Evolutionary conservation across 2,888 invertebrate genomes (phyloP), one percentile per base, ranked within the genome.

Genomic region (Drosophila kokeensis): DNA sequence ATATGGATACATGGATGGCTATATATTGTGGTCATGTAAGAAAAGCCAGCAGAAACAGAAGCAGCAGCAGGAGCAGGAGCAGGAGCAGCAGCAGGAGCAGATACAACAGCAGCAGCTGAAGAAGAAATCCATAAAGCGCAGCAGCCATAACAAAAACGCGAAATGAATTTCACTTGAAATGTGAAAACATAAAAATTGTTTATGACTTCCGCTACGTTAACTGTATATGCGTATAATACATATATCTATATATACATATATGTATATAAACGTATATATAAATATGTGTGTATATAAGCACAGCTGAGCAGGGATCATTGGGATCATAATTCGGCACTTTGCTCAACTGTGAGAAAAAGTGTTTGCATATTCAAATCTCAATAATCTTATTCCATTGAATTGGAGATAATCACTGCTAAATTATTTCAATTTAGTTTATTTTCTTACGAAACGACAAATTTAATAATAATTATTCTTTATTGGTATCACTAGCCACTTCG

Each of bases 151-250:
- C 88, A 88, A 88, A 83, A 85, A 83, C 87, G 89, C 85, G 87
- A 88, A 86, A 86, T 86, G 89, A 86, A 86, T 86, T 86, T 86
- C 89, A 83, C 85, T 86, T 88, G 85, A 88, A 86, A 86, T 88
- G 89, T 88, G 89, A 89, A 86, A 88, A 80, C 89, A 86, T 86
- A 86, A 86, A 86, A 86, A 88, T 86, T 86, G 87, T 86, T 86
- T 86, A 86, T 86, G 85, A 87, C 89, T 86, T 86, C 85, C 85
- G 83, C 80, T 78, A 83, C 84, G 84, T 80, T 73, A 79, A 79
- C 68, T 71, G 71, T 55, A 61, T 61, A 42, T 61, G 53, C 40
- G 45, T 50, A 40, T 40, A 55, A 29, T 15, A 40, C 15, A 53
- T 13, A 30, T 13, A 53, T 34, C 6, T 8, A 27, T 13, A 24